These are phyloP conservation scores for Nesospiza acunhae DNA, from an alignment of 2,113 vertebrate genomes.

Conservation along the genomic window DNA sequence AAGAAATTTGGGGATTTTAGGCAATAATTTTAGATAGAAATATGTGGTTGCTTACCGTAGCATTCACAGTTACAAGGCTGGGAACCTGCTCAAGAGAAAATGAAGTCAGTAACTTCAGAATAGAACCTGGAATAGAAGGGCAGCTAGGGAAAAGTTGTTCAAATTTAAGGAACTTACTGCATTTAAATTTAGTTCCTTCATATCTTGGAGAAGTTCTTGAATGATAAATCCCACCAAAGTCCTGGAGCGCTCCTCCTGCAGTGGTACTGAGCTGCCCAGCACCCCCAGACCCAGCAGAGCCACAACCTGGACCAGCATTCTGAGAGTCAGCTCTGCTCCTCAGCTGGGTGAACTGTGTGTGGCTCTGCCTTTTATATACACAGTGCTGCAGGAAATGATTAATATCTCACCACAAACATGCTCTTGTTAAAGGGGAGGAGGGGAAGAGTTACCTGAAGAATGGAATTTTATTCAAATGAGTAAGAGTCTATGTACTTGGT, in stretches of 20 bases:
- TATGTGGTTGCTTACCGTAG: not conserved
- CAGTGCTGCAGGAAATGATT: constrained; percentile 59
- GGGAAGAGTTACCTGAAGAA: constrained; percentile 46
- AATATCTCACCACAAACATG: constrained; percentile 66
- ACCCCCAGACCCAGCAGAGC: not conserved
- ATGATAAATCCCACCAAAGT: not conserved
- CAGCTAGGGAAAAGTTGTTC: not conserved
- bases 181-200: not conserved
- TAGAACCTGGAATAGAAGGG: not conserved
- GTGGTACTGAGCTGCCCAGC: not conserved
- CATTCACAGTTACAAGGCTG: fast-evolving
- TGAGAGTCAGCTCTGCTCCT: not conserved
- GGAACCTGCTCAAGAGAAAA: constrained; percentile 26
- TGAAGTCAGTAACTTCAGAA: not conserved
- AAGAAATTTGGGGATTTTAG: not conserved
- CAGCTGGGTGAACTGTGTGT: not conserved
- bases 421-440: constrained; percentile 11
- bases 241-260: fast-evolving
- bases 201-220: not conserved
- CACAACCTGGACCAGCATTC: constrained; percentile 7
- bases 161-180: constrained; percentile 11
- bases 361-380: constrained; percentile 49
- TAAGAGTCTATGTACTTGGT: not conserved
- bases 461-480: constrained; percentile 26
- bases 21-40: not conserved